Evolutionary conservation across 2,888 invertebrate genomes (phyloP), one percentile per base, ranked within the genome.

Genomic region (Liopterus haemorrhoidalis): DNA sequence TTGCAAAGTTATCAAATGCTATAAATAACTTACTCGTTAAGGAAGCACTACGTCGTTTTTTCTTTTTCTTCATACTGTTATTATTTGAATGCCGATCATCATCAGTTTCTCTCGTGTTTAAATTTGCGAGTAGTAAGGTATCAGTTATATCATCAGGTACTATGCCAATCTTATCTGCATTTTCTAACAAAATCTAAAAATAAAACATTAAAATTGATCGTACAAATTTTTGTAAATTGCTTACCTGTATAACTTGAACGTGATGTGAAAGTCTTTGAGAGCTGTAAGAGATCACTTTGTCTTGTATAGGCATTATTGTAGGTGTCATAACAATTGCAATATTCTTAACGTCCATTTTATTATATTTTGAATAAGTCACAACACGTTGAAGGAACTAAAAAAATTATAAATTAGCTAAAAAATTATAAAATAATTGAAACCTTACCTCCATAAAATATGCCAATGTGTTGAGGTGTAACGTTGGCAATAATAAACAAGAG

Each of bases 311-410:
- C 82, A 93, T 85, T 39, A 93, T 73, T 60, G 88, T 88, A 1
- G 92, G 92, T 0, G 88, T 82, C 63, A 93, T 72, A 19, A 92
- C 83, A 53, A 90, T 84, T 1, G 92, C 85, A 51, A 93, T 70
- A 69, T 93, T 93, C 39, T 81, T 80, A 0, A 79, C 70, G 55
- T 82, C 80, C 93, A 94, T 94, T 65, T 84, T 81, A 64, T 93
- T 93, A 36, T 74, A 72, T 36, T 76, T 73, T 38, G 82, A 78
- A 58, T 78, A 75, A 20, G 75, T 70, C 5, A 87, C 78, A 20
- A 93, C 79, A 57, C 76, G 77, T 54, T 77, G 73, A 32, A 90
- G 66, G 59, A 89, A 79, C 76, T 81, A 64, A 43, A 75, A 64
- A 62, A 39, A 24, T 43, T 51, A 47, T 35, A 42, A 40, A 31